A percentile compares a stretch with the other conserved stretches of the same genome.
These are phyloP conservation scores for Orcinus orca DNA, from an alignment of 2,113 vertebrate genomes.

Conservation along the genomic window DNA sequence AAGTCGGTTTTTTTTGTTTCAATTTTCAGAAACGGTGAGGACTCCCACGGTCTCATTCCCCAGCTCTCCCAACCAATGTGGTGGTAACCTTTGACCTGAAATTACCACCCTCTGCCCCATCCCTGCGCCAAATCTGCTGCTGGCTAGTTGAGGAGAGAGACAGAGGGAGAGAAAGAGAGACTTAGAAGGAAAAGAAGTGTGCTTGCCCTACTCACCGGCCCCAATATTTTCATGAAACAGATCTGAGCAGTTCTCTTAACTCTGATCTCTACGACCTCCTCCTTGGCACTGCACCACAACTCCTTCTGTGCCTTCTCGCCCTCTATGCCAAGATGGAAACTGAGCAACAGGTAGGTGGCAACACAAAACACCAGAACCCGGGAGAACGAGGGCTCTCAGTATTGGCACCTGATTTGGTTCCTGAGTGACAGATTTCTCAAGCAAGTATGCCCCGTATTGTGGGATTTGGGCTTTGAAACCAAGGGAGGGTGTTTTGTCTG, in stretches of 20 bases:
- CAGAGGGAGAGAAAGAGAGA: neutral
- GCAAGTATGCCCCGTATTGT: neutral
- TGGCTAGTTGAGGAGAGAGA: neutral
- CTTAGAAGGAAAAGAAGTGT: neutral
- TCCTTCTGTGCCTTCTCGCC: neutral
- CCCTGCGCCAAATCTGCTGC: neutral
- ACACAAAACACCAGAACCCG: neutral
- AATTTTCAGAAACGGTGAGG: neutral
- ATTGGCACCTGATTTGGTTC: neutral
- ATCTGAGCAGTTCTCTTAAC: neutral
- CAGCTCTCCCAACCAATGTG: neutral
- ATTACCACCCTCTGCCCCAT: neutral
- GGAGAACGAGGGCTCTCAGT: neutral
- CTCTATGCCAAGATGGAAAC: neutral
- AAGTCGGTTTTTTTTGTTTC: neutral
- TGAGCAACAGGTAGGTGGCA: neutral
- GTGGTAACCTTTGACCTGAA: neutral
- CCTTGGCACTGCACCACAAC: neutral
- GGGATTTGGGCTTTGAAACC: neutral
- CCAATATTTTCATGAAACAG: constrained; percentile 17
- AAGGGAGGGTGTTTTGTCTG: constrained; percentile 4
- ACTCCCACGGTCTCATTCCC: neutral
- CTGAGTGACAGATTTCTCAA: neutral
- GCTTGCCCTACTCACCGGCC: neutral
- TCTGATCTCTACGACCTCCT: neutral